Base-by-base conservation (phyloP, 2,888 invertebrate genomes). In the Ophioninae sp. region DNA sequence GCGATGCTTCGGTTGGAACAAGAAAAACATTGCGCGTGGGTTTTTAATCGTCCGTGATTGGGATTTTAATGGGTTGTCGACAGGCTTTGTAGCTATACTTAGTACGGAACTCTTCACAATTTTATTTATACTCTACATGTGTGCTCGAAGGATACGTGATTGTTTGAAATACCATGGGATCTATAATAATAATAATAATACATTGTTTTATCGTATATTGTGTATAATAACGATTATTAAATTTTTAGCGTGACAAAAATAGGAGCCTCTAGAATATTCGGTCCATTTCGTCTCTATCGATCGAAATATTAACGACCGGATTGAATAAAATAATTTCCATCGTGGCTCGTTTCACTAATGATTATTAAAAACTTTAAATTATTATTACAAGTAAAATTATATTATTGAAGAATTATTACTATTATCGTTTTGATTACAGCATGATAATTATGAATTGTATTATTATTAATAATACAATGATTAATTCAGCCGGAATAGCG, bases 1-100 rank as follows among this genome's bases (percentile, higher is more conserved):
- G 50, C 50, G 50, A 50, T 50, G 50, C 50, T 13, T 50, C 50
- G 50, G 50, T 50, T 50, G 50, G 17, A 17, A 50, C 17, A 50
- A 13, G 17, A 50, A 50, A 50, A 50, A 50, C 30, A 50, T 50
- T 50, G 64, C 56, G 72, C 73, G 79, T 68, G 68, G 68, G 61
- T 69, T 41, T 37, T 50, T 50, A 50, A 50, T 50, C 50, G 50
- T 62, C 62, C 50, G 17, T 50, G 50, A 50, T 50, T 50, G 50
- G 13, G 50, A 50, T 13, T 50, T 50, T 50, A 17, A 50, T 50
- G 50, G 50, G 50, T 50, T 17, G 50, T 50, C 17, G 17, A 50
- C 50, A 50, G 50, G 50, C 17, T 50, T 50, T 50, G 17, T 13
- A 50, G 50, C 50, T 10, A 50, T 17, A 50, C 13, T 30, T 30